Percentiles rank a stretch among this genome's conserved stretches.
Conservation (phyloP, 1,140 invertebrate genomes). For the Drosophila grimshawi region DNA sequence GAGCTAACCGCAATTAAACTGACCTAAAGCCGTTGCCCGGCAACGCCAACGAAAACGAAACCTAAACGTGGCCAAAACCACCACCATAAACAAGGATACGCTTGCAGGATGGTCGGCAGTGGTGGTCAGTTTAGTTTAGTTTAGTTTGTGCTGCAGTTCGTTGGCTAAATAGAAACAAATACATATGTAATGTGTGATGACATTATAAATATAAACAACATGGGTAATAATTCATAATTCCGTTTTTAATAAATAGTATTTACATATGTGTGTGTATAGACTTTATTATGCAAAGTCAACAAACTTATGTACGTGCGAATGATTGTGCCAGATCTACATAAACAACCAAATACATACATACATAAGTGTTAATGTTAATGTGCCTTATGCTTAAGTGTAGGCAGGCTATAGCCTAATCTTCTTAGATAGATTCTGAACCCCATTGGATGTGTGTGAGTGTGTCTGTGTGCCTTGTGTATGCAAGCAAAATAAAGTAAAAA, state of each 20-base stretch:
- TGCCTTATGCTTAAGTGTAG: conserved; percentile 31
- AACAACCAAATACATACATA: conserved; percentile 27
- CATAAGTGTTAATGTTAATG: conserved; percentile 26
- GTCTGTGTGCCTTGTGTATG: conserved; percentile 47
- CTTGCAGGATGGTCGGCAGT: not conserved
- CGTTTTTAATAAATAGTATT: conserved; percentile 18
- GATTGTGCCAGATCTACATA: conserved; percentile 34
- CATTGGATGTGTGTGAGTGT: conserved; percentile 50
- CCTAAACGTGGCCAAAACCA: conserved; percentile 57
- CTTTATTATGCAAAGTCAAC: conserved; percentile 48
- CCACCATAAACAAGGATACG: conserved; percentile 32
- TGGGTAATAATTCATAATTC: conserved; percentile 50
- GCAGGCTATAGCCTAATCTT: conserved; percentile 55
- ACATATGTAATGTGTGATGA: conserved; percentile 6
- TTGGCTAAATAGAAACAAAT: conserved; percentile 17
- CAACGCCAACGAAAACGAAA: conserved; percentile 42
- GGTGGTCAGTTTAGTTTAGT: conserved; percentile 56
- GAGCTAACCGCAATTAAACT: conserved; percentile 70
- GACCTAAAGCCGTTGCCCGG: conserved; percentile 73
- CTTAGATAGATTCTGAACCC: conserved; percentile 79
- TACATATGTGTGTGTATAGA: conserved; percentile 43
- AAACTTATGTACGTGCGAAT: conserved; percentile 40
- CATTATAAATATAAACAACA: conserved; percentile 26
- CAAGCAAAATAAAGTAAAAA: conserved; percentile 66
- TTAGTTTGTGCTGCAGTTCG: not conserved